Percentiles rank a stretch among this genome's conserved stretches.
Evolutionary conservation across 2,797 vertebrate genomes (phyloP).

Genomic region (Bucorvus abyssinicus): DNA sequence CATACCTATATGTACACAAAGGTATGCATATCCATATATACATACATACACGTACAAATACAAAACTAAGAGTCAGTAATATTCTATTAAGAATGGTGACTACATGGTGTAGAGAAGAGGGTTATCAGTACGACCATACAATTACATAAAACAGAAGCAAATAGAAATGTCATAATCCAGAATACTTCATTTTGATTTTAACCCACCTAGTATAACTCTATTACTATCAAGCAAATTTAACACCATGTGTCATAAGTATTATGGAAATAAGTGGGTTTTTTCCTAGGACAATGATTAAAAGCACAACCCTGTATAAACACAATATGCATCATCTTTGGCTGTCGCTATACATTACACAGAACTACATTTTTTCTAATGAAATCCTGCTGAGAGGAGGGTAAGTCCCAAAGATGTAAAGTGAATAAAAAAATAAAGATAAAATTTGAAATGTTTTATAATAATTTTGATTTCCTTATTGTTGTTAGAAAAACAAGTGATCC

Average conservation of each 20-base stretch:
- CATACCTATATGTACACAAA: neutral
- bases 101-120: neutral
- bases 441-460: neutral
- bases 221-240: neutral
- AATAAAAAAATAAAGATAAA: neutral
- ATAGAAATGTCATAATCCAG: neutral
- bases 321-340: neutral
- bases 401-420: neutral
- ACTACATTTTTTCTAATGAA: neutral
- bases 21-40: neutral
- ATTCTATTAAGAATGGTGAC: neutral
- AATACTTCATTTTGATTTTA: neutral
- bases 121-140: neutral
- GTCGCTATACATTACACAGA: neutral
- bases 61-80: neutral
- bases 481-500: neutral
- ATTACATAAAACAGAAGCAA: neutral
- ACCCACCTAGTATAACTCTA: neutral
- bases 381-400: neutral
- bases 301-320: neutral
- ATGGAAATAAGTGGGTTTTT: fast-evolving
- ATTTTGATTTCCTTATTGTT: neutral
- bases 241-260: neutral
- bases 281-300: neutral
- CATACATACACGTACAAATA: neutral